These are phyloP conservation scores for Drosophila demipolita DNA, from an alignment of 2,888 invertebrate genomes.

Conservation along the genomic window DNA sequence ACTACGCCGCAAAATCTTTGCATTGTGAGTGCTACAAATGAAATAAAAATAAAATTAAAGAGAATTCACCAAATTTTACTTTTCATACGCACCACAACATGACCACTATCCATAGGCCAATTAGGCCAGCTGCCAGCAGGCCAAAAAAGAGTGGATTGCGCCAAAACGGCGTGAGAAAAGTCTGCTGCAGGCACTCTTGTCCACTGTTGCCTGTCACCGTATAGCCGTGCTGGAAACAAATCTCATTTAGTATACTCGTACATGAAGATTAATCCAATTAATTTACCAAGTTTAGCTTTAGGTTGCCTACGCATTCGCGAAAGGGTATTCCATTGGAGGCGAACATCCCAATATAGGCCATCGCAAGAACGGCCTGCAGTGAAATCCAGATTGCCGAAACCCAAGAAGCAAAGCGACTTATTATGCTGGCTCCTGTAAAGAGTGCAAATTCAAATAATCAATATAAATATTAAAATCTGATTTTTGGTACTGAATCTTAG, in stretches of 20 bases:
- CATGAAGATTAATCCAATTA: neutral
- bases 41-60: neutral
- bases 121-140: constrained; percentile 82
- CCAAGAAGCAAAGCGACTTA: constrained; percentile 85
- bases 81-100: constrained; percentile 82
- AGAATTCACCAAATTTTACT: rapidly evolving
- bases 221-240: constrained; percentile 78
- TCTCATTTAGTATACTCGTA: neutral
- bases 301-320: constrained; percentile 82
- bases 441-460: neutral
- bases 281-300: constrained; percentile 80
- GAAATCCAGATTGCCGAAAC: constrained; percentile 84
- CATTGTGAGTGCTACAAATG: constrained; percentile 83
- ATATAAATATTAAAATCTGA: neutral
- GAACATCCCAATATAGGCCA: constrained; percentile 84
- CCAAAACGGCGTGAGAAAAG: constrained; percentile 85
- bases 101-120: constrained; percentile 84
- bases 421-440: constrained; percentile 83
- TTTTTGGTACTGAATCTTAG: neutral
- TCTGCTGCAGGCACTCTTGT: constrained; percentile 84
- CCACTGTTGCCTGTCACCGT: constrained; percentile 80
- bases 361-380: constrained; percentile 83
- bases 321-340: constrained; percentile 83
- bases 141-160: constrained; percentile 84
- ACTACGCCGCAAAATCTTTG: constrained; percentile 83